Evolutionary conservation across 2,113 vertebrate genomes (phyloP).

Genomic region (Xerus inauris): DNA sequence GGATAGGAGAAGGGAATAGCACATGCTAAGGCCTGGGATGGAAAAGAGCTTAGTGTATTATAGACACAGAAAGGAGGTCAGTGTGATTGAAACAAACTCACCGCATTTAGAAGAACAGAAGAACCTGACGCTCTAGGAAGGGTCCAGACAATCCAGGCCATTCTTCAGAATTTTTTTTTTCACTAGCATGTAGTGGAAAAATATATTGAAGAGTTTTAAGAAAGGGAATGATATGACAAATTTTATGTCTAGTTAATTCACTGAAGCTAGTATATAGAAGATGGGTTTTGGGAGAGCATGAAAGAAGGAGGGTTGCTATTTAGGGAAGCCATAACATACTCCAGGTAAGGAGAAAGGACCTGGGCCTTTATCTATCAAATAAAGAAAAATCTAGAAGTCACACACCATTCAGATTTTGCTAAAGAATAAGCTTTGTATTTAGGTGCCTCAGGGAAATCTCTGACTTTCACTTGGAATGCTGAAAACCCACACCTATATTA

Average conservation of each 20-base stretch:
- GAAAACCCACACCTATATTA: background rate
- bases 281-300: background rate
- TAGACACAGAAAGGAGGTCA: background rate
- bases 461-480: background rate
- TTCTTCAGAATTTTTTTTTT: background rate
- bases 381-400: background rate
- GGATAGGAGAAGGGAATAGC: background rate
- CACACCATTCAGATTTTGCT: background rate
- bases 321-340: background rate
- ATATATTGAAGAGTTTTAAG: constrained; percentile 7
- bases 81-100: background rate
- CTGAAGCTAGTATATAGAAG: background rate
- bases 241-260: background rate
- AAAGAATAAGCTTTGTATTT: background rate
- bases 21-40: background rate
- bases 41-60: background rate
- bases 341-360: background rate
- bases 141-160: background rate
- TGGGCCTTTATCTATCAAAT: background rate
- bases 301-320: background rate
- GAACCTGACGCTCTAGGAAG: background rate
- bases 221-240: background rate
- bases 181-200: background rate
- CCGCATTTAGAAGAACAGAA: too few relatives aligned
- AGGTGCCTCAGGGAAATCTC: background rate